Evolutionary conservation across 2,113 vertebrate genomes (phyloP).

Genomic region (Alaudala cheleensis): DNA sequence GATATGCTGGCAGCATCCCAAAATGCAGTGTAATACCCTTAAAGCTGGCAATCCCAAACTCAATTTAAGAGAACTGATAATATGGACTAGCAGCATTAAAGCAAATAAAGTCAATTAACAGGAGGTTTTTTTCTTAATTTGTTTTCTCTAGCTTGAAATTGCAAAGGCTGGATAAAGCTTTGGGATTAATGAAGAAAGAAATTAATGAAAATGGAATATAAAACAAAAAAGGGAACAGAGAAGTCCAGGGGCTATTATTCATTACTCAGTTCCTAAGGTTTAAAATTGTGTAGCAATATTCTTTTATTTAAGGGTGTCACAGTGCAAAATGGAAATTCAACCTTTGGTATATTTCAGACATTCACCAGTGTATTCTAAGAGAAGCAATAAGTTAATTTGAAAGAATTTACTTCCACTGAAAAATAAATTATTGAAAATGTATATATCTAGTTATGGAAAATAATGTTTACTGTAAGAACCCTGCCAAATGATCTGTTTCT

Average conservation of each 20-base stretch:
- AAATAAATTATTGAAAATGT: background rate
- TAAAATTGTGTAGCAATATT: conserved; percentile 11
- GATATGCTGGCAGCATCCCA: conserved; percentile 83
- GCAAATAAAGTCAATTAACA: conserved; percentile 88
- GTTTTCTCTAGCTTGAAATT: conserved; percentile 76
- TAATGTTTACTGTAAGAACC: background rate
- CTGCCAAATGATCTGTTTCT: background rate
- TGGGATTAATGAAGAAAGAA: conserved; percentile 69
- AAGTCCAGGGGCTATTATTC: conserved; percentile 45
- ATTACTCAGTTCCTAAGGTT: conserved; percentile 26
- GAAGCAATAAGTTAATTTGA: background rate
- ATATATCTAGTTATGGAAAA: background rate
- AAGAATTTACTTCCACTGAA: background rate
- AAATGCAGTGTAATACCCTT: conserved; percentile 81
- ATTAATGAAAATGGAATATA: conserved; percentile 64
- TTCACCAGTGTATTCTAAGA: background rate
- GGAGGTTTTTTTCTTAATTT: conserved; percentile 72
- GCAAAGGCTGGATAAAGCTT: conserved; percentile 67
- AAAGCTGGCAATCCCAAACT: conserved; percentile 83
- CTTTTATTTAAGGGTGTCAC: conserved; percentile 30
- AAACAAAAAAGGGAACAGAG: conserved; percentile 23
- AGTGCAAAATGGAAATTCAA: background rate
- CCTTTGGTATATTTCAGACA: background rate
- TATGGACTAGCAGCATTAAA: conserved; percentile 81
- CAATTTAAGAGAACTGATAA: conserved; percentile 84